Evolutionary conservation across 2,797 vertebrate species (phyloP).

Genomic region (Lepus townsendii): DNA sequence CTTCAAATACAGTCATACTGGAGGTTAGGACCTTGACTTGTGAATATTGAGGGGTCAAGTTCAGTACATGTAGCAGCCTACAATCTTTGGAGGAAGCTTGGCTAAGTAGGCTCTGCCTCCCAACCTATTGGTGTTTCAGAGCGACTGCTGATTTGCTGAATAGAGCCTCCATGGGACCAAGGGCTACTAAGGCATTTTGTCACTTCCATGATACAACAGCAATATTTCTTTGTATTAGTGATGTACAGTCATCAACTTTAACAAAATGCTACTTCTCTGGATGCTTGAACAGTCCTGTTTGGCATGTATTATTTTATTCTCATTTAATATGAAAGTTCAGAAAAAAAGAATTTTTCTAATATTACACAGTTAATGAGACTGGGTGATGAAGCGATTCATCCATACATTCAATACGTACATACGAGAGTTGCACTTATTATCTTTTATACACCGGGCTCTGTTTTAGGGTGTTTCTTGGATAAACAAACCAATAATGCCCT

Average conservation of each 20-base stretch:
- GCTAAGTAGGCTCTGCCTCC: background rate
- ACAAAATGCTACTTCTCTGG: background rate
- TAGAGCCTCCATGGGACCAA: background rate
- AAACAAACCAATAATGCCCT: background rate
- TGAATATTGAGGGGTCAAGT: background rate
- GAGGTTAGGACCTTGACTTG: background rate
- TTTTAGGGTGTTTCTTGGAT: background rate
- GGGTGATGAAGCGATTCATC: background rate
- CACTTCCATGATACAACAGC: background rate
- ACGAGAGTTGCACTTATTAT: background rate
- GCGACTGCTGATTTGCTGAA: background rate
- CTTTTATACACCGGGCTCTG: background rate
- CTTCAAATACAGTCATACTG: background rate
- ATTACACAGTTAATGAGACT: background rate
- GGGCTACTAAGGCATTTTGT: background rate
- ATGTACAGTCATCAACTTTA: background rate
- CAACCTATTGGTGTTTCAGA: background rate
- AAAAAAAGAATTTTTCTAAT: background rate
- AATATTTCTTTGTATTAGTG: background rate
- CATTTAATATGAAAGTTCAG: background rate
- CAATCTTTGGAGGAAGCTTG: background rate
- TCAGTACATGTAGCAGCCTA: background rate
- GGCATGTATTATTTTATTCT: conserved; percentile 24
- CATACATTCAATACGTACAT: background rate
- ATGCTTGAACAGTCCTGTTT: background rate